A percentile compares a stretch with the other conserved stretches of the same genome.
phyloP scores from a whole-genome alignment of 1,140 invertebrate genomes.

The Archegozetes longisetosus region DNA sequence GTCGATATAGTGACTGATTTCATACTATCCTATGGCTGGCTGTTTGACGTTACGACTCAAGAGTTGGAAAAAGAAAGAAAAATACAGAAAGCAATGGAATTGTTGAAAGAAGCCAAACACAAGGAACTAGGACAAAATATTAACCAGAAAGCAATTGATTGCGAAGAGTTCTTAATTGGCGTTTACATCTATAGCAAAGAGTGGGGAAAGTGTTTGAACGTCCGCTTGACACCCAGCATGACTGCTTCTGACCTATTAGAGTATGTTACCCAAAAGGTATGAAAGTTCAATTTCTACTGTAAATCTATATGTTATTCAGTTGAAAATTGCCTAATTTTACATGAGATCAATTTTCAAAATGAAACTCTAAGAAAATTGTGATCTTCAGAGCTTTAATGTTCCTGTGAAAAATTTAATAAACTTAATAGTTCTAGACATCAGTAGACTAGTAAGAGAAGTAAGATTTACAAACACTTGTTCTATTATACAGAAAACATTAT shows the following conservation, averaged over 20 bases:
- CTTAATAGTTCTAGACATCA: too few relatives aligned
- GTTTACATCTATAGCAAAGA: conserved; percentile 18
- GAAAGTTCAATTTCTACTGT: too few relatives aligned
- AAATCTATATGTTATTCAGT: too few relatives aligned
- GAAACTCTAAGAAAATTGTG: too few relatives aligned
- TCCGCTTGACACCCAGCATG: conserved; percentile 47
- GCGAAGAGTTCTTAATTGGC: conserved; percentile 18
- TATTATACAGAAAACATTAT: too few relatives aligned
- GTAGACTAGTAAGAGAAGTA: too few relatives aligned
- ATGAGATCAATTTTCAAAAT: too few relatives aligned
- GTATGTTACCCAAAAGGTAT: conserved; percentile 33
- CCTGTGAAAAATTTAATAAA: too few relatives aligned
- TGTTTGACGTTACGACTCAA: conserved; percentile 37
- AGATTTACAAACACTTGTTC: too few relatives aligned
- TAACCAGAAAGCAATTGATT: background rate
- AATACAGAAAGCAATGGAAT: conserved; percentile 20
- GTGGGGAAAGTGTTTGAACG: conserved; percentile 18
- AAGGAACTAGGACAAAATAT: conserved; percentile 7
- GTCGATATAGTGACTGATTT: conserved; percentile 49
- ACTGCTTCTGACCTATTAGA: conserved; percentile 47
- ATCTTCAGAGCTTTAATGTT: too few relatives aligned
- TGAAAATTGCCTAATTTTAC: too few relatives aligned
- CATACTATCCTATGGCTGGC: conserved; percentile 39
- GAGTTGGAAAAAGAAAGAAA: conserved; percentile 20
- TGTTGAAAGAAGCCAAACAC: conserved; percentile 16